These are phyloP conservation scores for Whitmania pigra DNA, from an alignment of 1,140 invertebrate genomes.

Conservation along the genomic window DNA sequence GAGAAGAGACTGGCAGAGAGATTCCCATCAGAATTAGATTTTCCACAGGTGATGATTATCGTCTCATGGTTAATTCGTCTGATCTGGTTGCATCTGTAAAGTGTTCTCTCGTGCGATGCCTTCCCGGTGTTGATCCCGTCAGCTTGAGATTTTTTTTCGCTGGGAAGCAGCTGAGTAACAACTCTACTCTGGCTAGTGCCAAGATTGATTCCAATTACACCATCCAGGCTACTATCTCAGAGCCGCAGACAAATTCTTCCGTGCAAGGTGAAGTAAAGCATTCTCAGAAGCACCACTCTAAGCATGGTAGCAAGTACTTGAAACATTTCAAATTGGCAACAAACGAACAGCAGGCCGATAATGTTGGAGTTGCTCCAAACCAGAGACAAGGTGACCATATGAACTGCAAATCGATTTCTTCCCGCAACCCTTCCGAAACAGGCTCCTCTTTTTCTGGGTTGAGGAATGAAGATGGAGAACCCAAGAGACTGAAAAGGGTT, in stretches of 20 bases:
- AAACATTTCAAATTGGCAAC: too few relatives aligned
- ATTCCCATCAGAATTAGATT: slow-evolving; percentile 69
- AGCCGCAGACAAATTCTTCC: background rate
- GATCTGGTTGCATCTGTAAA: slow-evolving; percentile 70
- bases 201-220: slow-evolving; percentile 77
- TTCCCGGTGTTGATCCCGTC: slow-evolving; percentile 67
- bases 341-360: too few relatives aligned
- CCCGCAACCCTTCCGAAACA: too few relatives aligned
- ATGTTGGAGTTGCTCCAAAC: too few relatives aligned
- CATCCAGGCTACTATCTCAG: slow-evolving; percentile 60
- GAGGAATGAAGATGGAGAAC: too few relatives aligned
- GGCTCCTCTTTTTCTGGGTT: too few relatives aligned
- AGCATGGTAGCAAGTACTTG: too few relatives aligned
- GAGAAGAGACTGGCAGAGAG: slow-evolving; percentile 59
- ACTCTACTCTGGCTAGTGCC: slow-evolving; percentile 72
- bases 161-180: slow-evolving; percentile 77
- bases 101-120: slow-evolving; percentile 65
- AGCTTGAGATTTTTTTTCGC: slow-evolving; percentile 86
- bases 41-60: slow-evolving; percentile 72
- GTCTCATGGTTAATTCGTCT: slow-evolving; percentile 66
- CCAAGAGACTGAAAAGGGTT: too few relatives aligned
- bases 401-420: too few relatives aligned
- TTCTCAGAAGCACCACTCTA: too few relatives aligned
- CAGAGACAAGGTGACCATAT: too few relatives aligned
- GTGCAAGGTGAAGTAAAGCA: too few relatives aligned